Conservation (phyloP, 2,113 vertebrate genomes). For the Typhlomys cinereus region DNA sequence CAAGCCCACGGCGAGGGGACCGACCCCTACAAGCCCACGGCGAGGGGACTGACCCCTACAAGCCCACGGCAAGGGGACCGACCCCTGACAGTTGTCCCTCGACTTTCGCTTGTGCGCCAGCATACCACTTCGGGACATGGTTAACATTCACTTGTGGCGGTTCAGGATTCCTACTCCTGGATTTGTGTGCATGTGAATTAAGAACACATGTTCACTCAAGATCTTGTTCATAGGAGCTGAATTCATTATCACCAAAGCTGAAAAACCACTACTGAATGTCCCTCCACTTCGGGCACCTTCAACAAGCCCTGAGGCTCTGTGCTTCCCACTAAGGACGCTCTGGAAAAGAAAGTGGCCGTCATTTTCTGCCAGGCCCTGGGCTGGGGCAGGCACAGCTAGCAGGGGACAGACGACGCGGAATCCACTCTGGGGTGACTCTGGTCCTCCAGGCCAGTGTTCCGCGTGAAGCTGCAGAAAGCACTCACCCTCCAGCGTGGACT, state of each 20-base stretch:
- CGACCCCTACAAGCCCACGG: no score
- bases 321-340: neutral
- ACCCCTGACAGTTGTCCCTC: no score
- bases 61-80: no score
- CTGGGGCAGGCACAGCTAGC: no score
- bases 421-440: accelerated
- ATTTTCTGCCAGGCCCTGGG: neutral
- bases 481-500: conserved; percentile 96
- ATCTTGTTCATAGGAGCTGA: neutral
- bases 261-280: neutral
- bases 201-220: neutral
- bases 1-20: no score
- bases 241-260: neutral
- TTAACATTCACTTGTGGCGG: neutral
- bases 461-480: neutral
- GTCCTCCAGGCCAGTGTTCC: no score
- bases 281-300: neutral
- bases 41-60: no score
- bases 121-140: neutral
- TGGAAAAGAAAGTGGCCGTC: neutral
- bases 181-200: neutral
- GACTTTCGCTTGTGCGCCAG: no score
- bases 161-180: neutral
- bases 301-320: no score
- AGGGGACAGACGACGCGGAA: accelerated